Conservation (phyloP, 2,113 vertebrate genomes). For the Ophiodon elongatus region DNA sequence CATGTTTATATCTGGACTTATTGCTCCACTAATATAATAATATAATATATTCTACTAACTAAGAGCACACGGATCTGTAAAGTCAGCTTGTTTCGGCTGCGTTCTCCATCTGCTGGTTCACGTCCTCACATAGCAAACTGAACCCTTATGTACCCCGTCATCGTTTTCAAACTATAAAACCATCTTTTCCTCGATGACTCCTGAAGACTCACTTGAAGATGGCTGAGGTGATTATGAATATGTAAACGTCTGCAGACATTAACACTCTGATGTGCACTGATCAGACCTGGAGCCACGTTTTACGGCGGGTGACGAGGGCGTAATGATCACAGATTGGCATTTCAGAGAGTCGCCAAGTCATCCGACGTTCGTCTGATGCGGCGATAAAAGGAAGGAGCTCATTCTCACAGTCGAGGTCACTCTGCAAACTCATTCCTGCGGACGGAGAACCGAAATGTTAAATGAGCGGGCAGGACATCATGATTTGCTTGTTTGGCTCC, state of each 20-base stretch:
- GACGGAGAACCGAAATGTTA: background rate
- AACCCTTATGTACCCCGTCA: too few relatives aligned
- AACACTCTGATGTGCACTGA: background rate
- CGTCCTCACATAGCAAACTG: too few relatives aligned
- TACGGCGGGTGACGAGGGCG: too few relatives aligned
- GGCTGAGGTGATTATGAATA: background rate
- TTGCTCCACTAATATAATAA: too few relatives aligned
- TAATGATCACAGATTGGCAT: conserved; percentile 13
- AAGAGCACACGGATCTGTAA: too few relatives aligned
- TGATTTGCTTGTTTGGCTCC: background rate
- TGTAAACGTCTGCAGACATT: background rate
- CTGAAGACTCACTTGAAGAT: background rate
- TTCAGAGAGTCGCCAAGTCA: background rate
- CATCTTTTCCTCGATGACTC: background rate
- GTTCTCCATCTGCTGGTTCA: too few relatives aligned
- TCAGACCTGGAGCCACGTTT: background rate
- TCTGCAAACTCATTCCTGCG: background rate
- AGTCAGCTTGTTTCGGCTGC: too few relatives aligned
- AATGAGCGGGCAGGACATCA: background rate
- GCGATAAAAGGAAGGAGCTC: conserved; percentile 4
- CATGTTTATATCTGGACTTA: too few relatives aligned
- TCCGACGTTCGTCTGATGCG: background rate
- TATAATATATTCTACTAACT: too few relatives aligned
- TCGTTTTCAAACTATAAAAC: too few relatives aligned
- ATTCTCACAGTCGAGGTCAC: background rate